Percentiles rank a stretch among this genome's conserved stretches.
Conservation (phyloP, 2,797 vertebrate species). For the Pseudocheirus occidentalis region DNA sequence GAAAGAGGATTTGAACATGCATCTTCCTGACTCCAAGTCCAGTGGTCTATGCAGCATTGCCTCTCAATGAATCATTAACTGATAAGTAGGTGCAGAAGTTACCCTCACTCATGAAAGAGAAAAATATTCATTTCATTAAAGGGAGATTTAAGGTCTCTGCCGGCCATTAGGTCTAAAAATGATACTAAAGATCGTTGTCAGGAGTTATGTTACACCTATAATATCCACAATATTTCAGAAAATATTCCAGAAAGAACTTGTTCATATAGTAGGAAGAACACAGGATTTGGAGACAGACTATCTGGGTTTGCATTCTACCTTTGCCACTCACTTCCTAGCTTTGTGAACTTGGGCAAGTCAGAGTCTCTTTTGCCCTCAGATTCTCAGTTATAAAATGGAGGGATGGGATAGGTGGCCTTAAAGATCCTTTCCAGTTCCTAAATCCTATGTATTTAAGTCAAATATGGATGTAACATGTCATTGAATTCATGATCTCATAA, state of each 20-base stretch:
- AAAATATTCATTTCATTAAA: not conserved
- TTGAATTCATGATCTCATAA: not conserved
- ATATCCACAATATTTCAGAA: not conserved
- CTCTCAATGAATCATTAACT: not conserved
- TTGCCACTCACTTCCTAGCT: not conserved
- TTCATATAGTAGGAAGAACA: not conserved
- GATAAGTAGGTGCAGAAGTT: not conserved
- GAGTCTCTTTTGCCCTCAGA: not conserved
- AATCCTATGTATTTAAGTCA: not conserved
- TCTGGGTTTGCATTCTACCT: not conserved
- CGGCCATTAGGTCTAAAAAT: not conserved
- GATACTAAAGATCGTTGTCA: not conserved
- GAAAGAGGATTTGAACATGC: not conserved
- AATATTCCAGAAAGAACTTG: not conserved
- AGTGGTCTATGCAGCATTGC: not conserved
- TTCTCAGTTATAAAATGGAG: not conserved
- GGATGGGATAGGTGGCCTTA: not conserved
- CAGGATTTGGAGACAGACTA: not conserved
- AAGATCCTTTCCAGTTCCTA: not conserved
- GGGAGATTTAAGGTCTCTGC: not conserved
- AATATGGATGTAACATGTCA: not conserved
- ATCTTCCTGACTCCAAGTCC: not conserved
- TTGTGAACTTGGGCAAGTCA: not conserved
- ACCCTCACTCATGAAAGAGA: not conserved
- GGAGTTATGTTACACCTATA: not conserved